Evolutionary conservation across 1,140 invertebrate species (phyloP), one percentile per base, ranked within the genome.

Genomic region (Sinonovacula constricta): DNA sequence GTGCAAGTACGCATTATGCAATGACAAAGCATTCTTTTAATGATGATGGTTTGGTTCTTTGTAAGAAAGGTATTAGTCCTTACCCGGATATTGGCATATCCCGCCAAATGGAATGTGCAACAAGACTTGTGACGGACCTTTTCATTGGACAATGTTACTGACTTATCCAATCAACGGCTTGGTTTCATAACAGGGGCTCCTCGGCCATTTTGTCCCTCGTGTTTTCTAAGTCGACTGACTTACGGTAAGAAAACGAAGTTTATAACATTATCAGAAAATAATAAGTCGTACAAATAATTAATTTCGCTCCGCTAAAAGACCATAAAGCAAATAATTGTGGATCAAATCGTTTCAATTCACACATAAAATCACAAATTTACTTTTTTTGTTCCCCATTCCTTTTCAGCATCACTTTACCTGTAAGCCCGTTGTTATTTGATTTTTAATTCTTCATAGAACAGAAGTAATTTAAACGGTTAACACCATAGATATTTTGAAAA

Each of bases 201-300:
- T 65, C 71, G 71, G 63, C 71, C 71, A 74, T 74, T 74, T 74
- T 74, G 71, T 51, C 71, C 71, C 71, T 74, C 71, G 71, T 74
- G 71, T 74, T 74, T 63, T 53, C 56, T 60, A 34, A 74, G 71
- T 54, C 45, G 33, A 65, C 34, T 45, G 36, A 54, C 24, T 22
- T 59, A 54, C 49, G 62, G 59, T 63, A 63, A 74, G 62, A 74
- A 74, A 74, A 22, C 34, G 18, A 26, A 33, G 1, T 28, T 15
- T 24, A 45, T 45, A 45, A 7, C 39, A 45, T 10, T 45, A 45
- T 7, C 7, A 45, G 39, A 45, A 45, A 45, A 45, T 18, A 45
- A 18, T 45, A 10, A 45, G 7, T 45, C 18, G 39, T 10, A 10
- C 7, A 45, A 45, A 7, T 7, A 45, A 10, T 45, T 45, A 45